Base-by-base conservation (phyloP, 37 sponge, comb jelly and placozoan species). In the Ephydatia muelleri region DNA sequence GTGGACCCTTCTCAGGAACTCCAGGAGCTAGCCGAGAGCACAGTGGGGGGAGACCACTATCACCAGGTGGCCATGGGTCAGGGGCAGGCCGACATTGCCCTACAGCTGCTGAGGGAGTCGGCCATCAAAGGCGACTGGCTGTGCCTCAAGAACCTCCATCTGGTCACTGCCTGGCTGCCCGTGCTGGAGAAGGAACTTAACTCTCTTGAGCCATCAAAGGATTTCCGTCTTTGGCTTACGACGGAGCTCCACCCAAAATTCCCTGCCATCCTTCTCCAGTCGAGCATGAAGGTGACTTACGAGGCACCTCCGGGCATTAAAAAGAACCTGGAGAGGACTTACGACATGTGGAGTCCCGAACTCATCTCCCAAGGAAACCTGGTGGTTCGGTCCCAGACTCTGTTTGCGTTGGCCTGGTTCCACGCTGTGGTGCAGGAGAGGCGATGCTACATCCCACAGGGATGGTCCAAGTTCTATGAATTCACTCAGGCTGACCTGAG, bases 1-100 rank as follows among this genome's bases (percentile, higher is more conserved):
- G 88, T 96, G 27, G 99, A 99, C 79, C 97, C 97, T 19, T 97
- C 97, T n/a, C 93, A 93, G 67, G 99, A 99, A 70, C 73, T 99
- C 27, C 95, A 99, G 68, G 99, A 99, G 70, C 79, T 96, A 30
- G 99, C 99, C 0, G 86, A 81, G 32, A 67, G 70, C 65, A 69
- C 75, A 6, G 92, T 99, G 9, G 99, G 99, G 2, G 67, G 82
- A 0, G 96, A 91, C 29, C 49, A 85, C 67, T 99, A 89, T 67
- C 94, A 93, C 82, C 95, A 96, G 73, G 97, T 99, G 23, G 97
- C 99, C 16, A 99, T 99, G 96, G 99, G 99, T 21, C 97, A 99
- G 72, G 99, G 97, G 0, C 97, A 99, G 83, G 85, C 95, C 23
- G 81, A 82, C 40, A 67, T 93, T 30, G 97, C 97, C 14, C 72